phyloP scores from a whole-genome alignment of 2,113 vertebrate species.

The Bubalus kerabau region DNA sequence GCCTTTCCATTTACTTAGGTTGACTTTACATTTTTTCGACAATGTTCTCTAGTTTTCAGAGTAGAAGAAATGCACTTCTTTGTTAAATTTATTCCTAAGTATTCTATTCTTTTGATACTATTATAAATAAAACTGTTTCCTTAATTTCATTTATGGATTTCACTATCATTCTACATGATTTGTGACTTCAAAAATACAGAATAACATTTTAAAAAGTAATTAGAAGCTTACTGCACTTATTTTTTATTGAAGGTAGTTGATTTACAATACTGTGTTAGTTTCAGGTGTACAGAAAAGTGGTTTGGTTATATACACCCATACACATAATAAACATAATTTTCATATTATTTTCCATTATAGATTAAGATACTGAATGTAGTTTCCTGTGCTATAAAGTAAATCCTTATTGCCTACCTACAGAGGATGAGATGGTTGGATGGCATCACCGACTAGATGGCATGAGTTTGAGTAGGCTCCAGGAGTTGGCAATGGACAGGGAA shows the following conservation, averaged over 20 bases:
- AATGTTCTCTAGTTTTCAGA: background rate
- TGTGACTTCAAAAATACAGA: background rate
- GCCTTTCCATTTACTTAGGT: background rate
- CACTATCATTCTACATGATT: background rate
- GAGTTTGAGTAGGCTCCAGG: background rate
- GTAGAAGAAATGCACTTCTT: background rate
- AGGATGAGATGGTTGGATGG: background rate
- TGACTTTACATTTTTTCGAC: background rate
- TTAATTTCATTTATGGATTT: background rate
- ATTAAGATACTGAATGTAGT: background rate
- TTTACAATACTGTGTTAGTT: background rate
- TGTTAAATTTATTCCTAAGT: conserved; percentile 18
- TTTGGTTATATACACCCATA: background rate
- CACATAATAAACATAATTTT: background rate
- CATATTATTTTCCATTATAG: background rate
- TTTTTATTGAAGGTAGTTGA: background rate
- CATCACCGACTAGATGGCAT: background rate
- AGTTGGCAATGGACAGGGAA: background rate
- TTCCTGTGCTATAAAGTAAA: background rate
- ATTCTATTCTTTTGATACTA: background rate
- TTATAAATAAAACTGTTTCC: background rate
- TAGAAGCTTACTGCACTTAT: background rate
- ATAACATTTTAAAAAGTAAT: background rate
- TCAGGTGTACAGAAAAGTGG: background rate
- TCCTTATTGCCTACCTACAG: background rate